These are phyloP conservation scores for Aricia artaxerxes DNA, from an alignment of 2,888 invertebrate species.

Conservation along the genomic window DNA sequence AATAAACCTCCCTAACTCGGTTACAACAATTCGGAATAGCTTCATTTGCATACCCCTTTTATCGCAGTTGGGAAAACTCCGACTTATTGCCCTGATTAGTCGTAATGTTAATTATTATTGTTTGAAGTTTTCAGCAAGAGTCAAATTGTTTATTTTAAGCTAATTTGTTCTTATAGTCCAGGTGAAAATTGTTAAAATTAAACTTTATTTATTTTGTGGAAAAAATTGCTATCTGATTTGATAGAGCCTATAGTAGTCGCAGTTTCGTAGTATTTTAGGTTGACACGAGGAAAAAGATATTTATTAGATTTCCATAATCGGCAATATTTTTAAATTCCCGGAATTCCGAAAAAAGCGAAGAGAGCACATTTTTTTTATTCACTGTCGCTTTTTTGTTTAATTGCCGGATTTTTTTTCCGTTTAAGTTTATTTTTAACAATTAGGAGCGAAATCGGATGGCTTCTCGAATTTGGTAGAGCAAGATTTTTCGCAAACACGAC, in stretches of 20 bases:
- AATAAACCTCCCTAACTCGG: conserved; percentile 50
- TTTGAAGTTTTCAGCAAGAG: conserved; percentile 44
- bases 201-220: no score
- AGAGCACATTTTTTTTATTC: background rate
- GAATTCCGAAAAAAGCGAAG: background rate
- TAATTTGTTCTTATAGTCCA: background rate
- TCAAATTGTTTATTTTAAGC: background rate
- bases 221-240: no score
- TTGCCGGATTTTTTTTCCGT: background rate
- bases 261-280: no score
- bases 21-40: conserved; percentile 50
- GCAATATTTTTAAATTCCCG: background rate
- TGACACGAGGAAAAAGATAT: background rate
- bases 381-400: background rate
- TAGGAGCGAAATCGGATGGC: background rate
- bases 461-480: background rate
- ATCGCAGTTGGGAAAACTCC: conserved; percentile 75
- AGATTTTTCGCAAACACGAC: background rate
- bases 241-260: no score
- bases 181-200: background rate
- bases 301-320: background rate
- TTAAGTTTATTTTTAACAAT: background rate
- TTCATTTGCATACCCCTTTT: conserved; percentile 76
- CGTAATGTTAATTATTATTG: conserved; percentile 49
- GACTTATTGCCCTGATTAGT: conserved; percentile 70